Evolutionary conservation across 64 coral and sea anemone species (phyloP).

Genomic region (Hydrozoanthus tunicans): DNA sequence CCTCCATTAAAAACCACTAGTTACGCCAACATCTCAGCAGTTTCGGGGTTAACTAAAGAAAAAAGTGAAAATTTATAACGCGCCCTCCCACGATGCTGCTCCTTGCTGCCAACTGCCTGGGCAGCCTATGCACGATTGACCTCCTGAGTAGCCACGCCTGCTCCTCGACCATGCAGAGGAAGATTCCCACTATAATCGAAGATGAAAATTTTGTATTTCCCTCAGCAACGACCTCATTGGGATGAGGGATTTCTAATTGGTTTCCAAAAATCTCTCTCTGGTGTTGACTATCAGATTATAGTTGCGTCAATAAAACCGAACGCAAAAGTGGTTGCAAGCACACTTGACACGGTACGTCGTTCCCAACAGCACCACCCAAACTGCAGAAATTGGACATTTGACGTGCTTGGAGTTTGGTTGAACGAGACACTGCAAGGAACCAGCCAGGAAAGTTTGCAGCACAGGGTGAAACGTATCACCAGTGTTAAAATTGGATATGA

Average conservation of each 20-base stretch:
- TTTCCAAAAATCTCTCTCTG: neutral
- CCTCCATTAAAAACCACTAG: too few species aligned
- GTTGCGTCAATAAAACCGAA: constrained; percentile 3
- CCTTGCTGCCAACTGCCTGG: too few species aligned
- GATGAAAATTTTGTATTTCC: constrained; percentile 35
- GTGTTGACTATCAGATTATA: neutral
- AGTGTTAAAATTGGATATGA: neutral
- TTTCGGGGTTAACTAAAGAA: too few species aligned
- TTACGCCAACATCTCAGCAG: too few species aligned
- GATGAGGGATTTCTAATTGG: constrained; percentile 27
- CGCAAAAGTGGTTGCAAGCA: neutral
- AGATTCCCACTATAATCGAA: neutral
- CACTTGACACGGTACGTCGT: neutral
- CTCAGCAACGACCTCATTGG: neutral
- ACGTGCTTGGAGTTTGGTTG: constrained; percentile 17
- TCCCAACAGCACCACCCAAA: neutral
- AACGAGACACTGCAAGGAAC: neutral
- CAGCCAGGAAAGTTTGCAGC: neutral
- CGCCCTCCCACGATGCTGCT: too few species aligned
- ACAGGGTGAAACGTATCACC: neutral
- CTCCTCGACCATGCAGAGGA: neutral
- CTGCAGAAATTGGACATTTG: neutral
- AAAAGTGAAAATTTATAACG: too few species aligned
- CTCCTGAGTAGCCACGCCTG: neutral
- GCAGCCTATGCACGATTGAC: too few species aligned